These are phyloP conservation scores for Gymnorhina tibicen DNA, from an alignment of 2,113 vertebrate species.

Conservation along the genomic window DNA sequence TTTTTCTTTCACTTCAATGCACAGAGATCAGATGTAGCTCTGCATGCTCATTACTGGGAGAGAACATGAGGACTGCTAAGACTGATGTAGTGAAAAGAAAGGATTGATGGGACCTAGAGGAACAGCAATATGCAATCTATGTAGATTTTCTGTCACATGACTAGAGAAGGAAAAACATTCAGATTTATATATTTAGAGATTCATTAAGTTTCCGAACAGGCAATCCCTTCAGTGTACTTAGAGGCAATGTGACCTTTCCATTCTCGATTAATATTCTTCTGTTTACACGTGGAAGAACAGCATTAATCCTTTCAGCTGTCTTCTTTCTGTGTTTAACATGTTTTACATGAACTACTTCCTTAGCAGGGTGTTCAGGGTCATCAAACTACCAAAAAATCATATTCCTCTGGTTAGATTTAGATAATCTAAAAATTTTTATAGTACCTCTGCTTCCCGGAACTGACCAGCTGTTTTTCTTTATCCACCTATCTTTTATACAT, in stretches of 20 bases:
- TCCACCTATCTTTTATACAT: not conserved
- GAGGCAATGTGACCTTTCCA: conserved; percentile 11
- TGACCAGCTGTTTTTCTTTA: not conserved
- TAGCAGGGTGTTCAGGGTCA: not conserved
- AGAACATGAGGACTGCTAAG: not conserved
- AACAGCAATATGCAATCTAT: not conserved
- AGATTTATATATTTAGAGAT: not conserved
- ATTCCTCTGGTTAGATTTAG: not conserved
- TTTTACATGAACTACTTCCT: not conserved
- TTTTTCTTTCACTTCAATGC: not conserved
- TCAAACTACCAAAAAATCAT: not conserved
- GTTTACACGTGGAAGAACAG: not conserved
- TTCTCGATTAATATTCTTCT: conserved; percentile 16
- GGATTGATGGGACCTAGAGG: not conserved
- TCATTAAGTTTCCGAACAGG: not conserved
- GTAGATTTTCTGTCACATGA: not conserved
- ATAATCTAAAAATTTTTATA: not conserved
- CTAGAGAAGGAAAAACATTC: not conserved
- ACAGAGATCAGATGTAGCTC: not conserved
- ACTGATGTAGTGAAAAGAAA: not conserved
- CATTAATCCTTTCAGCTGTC: not conserved
- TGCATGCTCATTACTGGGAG: not conserved
- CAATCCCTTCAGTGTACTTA: not conserved
- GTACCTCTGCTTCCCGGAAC: not conserved
- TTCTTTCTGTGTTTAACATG: not conserved